Conservation (phyloP, 1,140 invertebrate genomes). For the Penaeus japonicus region DNA sequence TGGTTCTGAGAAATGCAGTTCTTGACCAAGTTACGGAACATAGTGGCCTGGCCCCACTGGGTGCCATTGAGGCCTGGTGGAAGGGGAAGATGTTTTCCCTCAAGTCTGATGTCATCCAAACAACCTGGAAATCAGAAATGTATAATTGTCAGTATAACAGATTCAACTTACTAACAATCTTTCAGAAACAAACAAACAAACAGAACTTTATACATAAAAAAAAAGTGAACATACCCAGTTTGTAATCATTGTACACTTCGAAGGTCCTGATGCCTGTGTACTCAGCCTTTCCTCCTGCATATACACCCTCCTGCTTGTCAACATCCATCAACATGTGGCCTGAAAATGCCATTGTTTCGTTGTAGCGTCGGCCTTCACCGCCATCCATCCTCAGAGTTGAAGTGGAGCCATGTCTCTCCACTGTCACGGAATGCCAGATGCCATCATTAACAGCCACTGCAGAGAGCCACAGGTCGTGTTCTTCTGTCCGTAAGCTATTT, state of each 20-base stretch:
- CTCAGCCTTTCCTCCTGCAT: slow-evolving; percentile 93
- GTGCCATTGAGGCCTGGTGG: slow-evolving; percentile 92
- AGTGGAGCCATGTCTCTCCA: slow-evolving; percentile 85
- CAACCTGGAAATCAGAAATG: slow-evolving; percentile 70
- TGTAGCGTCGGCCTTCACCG: slow-evolving; percentile 92
- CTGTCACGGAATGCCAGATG: slow-evolving; percentile 93
- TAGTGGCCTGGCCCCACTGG: slow-evolving; percentile 92
- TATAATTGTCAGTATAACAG: neutral
- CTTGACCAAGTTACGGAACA: slow-evolving; percentile 86
- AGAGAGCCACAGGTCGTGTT: slow-evolving; percentile 88
- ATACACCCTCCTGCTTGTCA: slow-evolving; percentile 93
- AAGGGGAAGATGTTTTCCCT: slow-evolving; percentile 89
- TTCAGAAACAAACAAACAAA: neutral
- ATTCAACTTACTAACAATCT: neutral
- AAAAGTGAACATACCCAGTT: slow-evolving; percentile 75
- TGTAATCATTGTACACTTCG: slow-evolving; percentile 94
- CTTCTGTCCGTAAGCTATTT: slow-evolving; percentile 87
- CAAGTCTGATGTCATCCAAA: slow-evolving; percentile 84
- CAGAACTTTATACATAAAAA: neutral
- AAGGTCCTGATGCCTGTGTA: slow-evolving; percentile 91
- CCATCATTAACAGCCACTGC: slow-evolving; percentile 92
- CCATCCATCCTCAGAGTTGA: slow-evolving; percentile 94
- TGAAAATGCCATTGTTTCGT: slow-evolving; percentile 89
- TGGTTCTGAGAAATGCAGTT: slow-evolving; percentile 94
- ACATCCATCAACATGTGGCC: slow-evolving; percentile 92